Evolutionary conservation across 2,113 vertebrate species (phyloP), one percentile per base, ranked within the genome.

Genomic region (Okapia johnstoni): DNA sequence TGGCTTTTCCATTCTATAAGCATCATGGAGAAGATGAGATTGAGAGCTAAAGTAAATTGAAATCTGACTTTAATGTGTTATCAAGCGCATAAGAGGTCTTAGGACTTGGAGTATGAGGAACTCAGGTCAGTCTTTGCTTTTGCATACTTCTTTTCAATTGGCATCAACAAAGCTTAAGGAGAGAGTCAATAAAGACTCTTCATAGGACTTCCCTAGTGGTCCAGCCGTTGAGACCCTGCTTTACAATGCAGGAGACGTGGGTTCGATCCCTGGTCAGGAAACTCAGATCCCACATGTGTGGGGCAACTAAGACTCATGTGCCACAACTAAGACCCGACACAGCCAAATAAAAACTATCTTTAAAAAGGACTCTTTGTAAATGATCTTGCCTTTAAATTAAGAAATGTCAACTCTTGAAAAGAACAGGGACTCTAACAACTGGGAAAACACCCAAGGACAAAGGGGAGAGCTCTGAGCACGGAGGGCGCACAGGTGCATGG

Each of bases 1-100:
- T 2, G 8, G 8, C 40, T 9, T 12, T 19, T 25, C 30, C 11
- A 2, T 1, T 28, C 40, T 77, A 54, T 33, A n/a, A 9, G 19
- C 36, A 3, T 4, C 0, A 19, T 0, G 28, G 50, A 0, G 0
- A 14, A 28, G 46, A 17, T 0, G n/a, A 11, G 23, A 14, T 6
- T n/a, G 2, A 36, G 77, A 55, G 26, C 6, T 1, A 23, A 25
- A 8, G 7, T 1, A 6, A 11, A 13, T 0, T 4, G 12, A 10
- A 79, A 12, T 9, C 61, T 8, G 52, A 57, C 85, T 40, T 26
- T 10, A 9, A 3, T 0, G 19, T 0, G 0, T 7, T 1, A 1
- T 2, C 14, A 0, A 28, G n/a, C 0, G 14, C 46, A 10, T 1
- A 8, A 15, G 58, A 43, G 43, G 43, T 54, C 81, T 36, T 15